A percentile compares a stretch with the other conserved stretches of the same genome.
Conservation (phyloP, 2,888 invertebrate species). For the Caenorhabditis becei region DNA sequence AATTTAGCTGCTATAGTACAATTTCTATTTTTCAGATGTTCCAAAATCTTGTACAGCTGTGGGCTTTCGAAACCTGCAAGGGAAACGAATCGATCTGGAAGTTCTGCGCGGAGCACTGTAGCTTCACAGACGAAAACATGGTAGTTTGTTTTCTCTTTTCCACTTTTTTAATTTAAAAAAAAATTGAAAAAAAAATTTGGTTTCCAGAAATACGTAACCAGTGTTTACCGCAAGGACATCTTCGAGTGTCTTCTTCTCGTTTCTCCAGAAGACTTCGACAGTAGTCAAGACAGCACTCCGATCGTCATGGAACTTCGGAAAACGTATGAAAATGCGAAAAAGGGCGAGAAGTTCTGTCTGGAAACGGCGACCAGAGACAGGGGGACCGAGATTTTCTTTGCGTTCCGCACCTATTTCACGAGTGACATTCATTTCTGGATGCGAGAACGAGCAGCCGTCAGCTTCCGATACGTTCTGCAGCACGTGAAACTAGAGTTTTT, state of each 20-base stretch:
- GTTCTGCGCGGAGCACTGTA: conserved; percentile 43
- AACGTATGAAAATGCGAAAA: conserved; percentile 44
- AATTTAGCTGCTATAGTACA: too few relatives aligned
- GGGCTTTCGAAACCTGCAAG: conserved; percentile 12
- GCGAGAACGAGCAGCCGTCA: conserved; percentile 5
- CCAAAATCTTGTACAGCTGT: conserved; percentile 31
- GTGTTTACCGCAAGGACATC: conserved; percentile 33
- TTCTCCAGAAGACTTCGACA: conserved; percentile 11
- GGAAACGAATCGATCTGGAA: conserved; percentile 33
- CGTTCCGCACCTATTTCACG: conserved; percentile 37
- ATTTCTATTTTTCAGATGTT: conserved; percentile 6
- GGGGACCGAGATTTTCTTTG: conserved; percentile 41
- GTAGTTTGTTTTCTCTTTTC: not conserved
- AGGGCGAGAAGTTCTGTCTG: conserved; percentile 36
- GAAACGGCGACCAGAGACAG: conserved; percentile 40
- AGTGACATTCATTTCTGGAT: conserved; percentile 25
- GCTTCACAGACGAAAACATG: conserved; percentile 25
- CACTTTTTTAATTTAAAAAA: not conserved
- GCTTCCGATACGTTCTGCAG: conserved; percentile 27
- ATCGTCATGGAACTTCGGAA: conserved; percentile 25
- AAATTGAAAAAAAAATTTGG: too few relatives aligned
- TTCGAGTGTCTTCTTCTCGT: conserved; percentile 37
- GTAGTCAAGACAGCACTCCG: not conserved
- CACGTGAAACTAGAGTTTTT: conserved; percentile 33
- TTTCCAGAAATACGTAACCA: conserved; percentile 5